Conservation (phyloP, 35 echinoderm and acorn worm genomes). For the Acanthaster planci region DNA sequence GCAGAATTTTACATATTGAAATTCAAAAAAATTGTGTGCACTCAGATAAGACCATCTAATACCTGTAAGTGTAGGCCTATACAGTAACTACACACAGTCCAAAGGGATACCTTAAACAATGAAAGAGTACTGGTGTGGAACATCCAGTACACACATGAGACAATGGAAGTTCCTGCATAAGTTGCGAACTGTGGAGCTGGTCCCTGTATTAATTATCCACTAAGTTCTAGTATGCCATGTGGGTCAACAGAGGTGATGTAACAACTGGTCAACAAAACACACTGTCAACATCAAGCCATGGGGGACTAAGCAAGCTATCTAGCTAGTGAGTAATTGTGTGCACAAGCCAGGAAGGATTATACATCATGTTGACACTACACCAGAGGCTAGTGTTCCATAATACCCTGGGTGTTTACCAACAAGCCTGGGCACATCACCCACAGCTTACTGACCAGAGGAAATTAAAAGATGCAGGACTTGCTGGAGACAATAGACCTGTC, state of each 20-base stretch:
- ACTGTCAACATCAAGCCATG: not conserved
- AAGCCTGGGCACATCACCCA: not conserved
- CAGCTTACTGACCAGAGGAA: not conserved
- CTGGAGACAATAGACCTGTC: not conserved
- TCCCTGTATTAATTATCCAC: not conserved
- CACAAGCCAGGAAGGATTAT: conserved; percentile 23
- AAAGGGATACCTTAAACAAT: no score
- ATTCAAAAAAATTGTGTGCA: no score
- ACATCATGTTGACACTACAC: not conserved
- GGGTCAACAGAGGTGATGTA: conserved; percentile 17
- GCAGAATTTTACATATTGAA: no score
- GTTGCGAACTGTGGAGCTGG: no score
- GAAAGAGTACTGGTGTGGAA: no score
- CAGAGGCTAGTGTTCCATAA: not conserved
- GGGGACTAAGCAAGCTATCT: conserved; percentile 20
- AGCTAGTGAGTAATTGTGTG: conserved; percentile 7
- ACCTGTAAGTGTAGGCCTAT: no score
- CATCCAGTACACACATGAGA: no score
- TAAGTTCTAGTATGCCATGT: not conserved
- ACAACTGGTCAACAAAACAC: conserved; percentile 1
- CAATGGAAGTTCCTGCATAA: no score
- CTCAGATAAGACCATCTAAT: no score
- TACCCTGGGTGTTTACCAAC: conserved; percentile 14
- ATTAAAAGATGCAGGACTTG: not conserved
- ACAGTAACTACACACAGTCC: no score